phyloP scores from a whole-genome alignment of 2,797 vertebrate species.

The Pitangus sulphuratus region DNA sequence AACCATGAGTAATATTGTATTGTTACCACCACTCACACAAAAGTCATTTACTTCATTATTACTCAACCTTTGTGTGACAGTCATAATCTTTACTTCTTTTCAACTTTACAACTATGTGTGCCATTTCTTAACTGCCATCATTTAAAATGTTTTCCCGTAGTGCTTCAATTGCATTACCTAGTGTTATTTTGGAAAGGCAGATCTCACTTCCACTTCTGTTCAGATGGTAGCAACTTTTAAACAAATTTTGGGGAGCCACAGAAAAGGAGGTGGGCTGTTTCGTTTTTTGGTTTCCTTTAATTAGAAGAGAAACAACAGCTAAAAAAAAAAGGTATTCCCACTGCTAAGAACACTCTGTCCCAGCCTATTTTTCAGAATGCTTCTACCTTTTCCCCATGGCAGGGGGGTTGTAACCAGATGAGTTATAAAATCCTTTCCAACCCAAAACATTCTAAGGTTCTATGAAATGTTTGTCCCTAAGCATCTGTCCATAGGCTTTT shows the following conservation, averaged over 20 bases:
- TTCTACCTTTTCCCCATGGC: neutral
- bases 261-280: neutral
- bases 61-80: neutral
- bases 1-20: neutral
- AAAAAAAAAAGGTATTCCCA: neutral
- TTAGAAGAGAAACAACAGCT: neutral
- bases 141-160: neutral
- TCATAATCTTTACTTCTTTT: neutral
- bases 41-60: neutral
- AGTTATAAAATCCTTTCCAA: neutral
- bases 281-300: neutral
- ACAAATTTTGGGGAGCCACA: rapidly evolving
- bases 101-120: neutral
- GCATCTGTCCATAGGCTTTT: neutral
- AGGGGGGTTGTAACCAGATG: neutral
- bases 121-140: neutral
- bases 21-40: neutral
- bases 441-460: neutral
- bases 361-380: neutral
- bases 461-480: neutral
- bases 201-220: neutral
- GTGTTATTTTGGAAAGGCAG: neutral
- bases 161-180: neutral
- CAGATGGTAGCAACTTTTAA: neutral
- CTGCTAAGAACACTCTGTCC: rapidly evolving